Percentiles rank a stretch among this genome's conserved stretches.
These are phyloP conservation scores for Drosophila mayaguana DNA, from an alignment of 2,888 invertebrate species.

Conservation along the genomic window DNA sequence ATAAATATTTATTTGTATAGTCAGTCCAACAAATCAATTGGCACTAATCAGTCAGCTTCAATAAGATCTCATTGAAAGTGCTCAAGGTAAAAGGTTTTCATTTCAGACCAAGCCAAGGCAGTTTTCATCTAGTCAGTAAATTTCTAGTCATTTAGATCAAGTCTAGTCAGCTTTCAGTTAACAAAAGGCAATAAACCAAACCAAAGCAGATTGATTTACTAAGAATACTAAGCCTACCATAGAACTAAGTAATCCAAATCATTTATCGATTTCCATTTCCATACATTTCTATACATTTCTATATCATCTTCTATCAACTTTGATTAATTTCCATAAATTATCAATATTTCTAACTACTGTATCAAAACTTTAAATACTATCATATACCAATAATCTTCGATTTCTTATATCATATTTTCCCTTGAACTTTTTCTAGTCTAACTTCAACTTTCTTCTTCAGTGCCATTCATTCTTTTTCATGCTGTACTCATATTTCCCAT, in stretches of 20 bases:
- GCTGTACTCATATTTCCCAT: background rate
- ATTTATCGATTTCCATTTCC: too few relatives aligned
- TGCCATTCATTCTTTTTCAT: background rate
- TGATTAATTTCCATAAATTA: too few relatives aligned
- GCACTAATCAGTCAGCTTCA: conserved; percentile 77
- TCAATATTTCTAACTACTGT: background rate
- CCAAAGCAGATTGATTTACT: conserved; percentile 28
- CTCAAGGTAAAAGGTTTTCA: conserved; percentile 4
- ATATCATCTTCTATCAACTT: too few relatives aligned
- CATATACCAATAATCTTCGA: too few relatives aligned
- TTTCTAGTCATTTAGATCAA: conserved; percentile 41
- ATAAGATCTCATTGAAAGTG: conserved; percentile 66
- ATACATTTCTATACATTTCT: too few relatives aligned
- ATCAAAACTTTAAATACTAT: too few relatives aligned
- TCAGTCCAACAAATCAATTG: conserved; percentile 47
- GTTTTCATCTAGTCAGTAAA: conserved; percentile 54
- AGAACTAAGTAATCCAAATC: conserved; percentile 3
- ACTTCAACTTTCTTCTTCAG: background rate
- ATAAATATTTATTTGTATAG: conserved; percentile 48
- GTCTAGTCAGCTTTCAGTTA: conserved; percentile 39
- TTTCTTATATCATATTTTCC: too few relatives aligned
- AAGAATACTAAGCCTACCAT: conserved; percentile 13
- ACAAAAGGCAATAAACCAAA: conserved; percentile 41
- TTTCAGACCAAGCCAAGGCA: conserved; percentile 40
- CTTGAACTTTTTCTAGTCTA: background rate